These are phyloP conservation scores for Brachionus plicatilis DNA, from an alignment of 1,140 invertebrate genomes.

Conservation along the genomic window DNA sequence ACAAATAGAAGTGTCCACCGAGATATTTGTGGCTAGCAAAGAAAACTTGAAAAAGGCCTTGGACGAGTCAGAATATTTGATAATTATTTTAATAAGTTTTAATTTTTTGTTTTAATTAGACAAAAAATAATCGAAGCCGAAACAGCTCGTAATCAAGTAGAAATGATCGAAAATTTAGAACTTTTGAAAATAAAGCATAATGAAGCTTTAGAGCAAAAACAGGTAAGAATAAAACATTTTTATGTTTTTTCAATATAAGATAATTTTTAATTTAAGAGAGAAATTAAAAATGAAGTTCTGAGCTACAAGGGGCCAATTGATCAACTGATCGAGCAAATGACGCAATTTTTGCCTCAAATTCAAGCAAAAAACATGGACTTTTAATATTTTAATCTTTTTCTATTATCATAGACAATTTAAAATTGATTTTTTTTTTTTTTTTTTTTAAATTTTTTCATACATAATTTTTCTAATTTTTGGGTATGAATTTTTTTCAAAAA, in stretches of 20 bases:
- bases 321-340: not conserved
- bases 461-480: not conserved
- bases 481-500: not conserved
- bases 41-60: not conserved
- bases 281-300: not conserved
- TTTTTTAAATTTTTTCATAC: not conserved
- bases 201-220: not conserved
- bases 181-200: not conserved
- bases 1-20: not conserved
- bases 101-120: not conserved
- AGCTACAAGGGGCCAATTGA: not conserved
- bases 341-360: not conserved
- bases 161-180: slow-evolving; percentile 5
- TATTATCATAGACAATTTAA: not conserved
- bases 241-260: not conserved
- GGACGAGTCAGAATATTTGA: not conserved
- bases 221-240: not conserved
- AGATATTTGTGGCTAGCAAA: not conserved
- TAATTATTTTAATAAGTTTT: too few species aligned
- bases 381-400: not conserved
- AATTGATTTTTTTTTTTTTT: not conserved
- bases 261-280: not conserved
- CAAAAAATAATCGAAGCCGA: not conserved
- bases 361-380: not conserved
- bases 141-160: not conserved